Percentiles rank a stretch among this genome's conserved stretches.
These are phyloP conservation scores for Aptenodytes patagonicus DNA, from an alignment of 2,113 vertebrate species.

Conservation along the genomic window DNA sequence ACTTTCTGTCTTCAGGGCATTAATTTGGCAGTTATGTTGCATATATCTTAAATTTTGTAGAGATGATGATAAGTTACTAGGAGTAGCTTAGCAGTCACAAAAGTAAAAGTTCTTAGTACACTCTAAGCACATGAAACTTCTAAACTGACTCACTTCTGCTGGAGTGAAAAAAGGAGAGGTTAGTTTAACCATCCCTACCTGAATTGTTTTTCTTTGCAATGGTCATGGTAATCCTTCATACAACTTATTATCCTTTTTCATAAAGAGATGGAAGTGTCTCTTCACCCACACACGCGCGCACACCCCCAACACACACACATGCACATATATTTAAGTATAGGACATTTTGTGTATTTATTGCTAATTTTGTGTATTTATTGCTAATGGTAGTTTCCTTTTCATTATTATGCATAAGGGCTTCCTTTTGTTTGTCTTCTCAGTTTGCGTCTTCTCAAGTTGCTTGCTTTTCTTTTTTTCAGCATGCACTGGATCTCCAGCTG, in stretches of 20 bases:
- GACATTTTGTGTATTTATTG: not conserved
- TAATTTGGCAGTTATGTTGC: not conserved
- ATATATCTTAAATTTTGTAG: not conserved
- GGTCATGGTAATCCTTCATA: not conserved
- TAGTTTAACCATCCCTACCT: not conserved
- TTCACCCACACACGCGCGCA: rapidly evolving
- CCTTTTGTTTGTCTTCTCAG: not conserved
- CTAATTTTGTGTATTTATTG: not conserved
- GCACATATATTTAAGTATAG: not conserved
- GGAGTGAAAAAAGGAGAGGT: not conserved
- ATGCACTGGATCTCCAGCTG: conserved; percentile 93
- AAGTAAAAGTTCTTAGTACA: not conserved
- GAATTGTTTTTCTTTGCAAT: not conserved
- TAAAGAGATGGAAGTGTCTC: not conserved
- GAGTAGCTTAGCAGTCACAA: not conserved
- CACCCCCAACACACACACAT: too few relatives aligned
- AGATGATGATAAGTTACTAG: not conserved
- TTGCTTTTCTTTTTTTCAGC: conserved; percentile 68
- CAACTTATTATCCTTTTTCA: not conserved
- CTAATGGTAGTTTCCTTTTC: not conserved
- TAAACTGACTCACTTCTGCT: not conserved
- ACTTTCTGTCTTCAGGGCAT: not conserved
- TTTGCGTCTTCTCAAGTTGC: not conserved
- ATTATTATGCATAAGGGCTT: not conserved
- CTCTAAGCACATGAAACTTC: not conserved